Conservation (phyloP, 2,113 vertebrate genomes). For the Hylia prasina region DNA sequence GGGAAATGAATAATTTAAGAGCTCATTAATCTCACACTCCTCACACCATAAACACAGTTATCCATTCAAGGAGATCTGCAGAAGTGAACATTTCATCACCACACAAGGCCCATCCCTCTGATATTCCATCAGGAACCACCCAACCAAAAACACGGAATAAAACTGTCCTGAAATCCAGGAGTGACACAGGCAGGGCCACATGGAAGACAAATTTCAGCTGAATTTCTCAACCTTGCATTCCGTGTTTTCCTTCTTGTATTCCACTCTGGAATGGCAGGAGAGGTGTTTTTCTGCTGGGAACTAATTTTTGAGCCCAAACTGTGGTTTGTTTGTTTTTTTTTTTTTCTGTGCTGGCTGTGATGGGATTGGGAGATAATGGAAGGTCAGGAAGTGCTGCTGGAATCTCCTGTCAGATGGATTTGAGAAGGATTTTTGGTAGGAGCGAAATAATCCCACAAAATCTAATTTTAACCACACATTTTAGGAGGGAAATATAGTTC, state of each 20-base stretch:
- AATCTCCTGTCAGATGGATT: not conserved
- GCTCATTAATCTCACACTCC: slow-evolving; percentile 29
- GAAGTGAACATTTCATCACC: not conserved
- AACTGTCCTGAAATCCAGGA: not conserved
- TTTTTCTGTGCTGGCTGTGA: not conserved
- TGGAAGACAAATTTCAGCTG: rapidly evolving
- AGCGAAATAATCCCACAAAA: slow-evolving; percentile 10
- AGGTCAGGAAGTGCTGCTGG: not conserved
- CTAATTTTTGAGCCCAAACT: not conserved
- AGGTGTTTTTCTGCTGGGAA: not conserved
- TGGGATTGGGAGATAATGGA: not conserved
- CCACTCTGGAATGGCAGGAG: not conserved
- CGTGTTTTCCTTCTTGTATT: not conserved
- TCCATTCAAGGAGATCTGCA: not conserved
- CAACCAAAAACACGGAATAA: not conserved
- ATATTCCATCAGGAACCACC: not conserved
- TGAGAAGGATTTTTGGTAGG: slow-evolving; percentile 20
- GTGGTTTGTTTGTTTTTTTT: too few species aligned
- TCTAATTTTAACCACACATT: slow-evolving; percentile 34
- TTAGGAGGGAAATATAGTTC: slow-evolving; percentile 22
- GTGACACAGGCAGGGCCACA: not conserved
- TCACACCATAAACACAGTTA: slow-evolving; percentile 24
- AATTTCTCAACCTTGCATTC: not conserved
- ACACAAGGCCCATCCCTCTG: not conserved
- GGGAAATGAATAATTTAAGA: slow-evolving; percentile 48